phyloP scores from a whole-genome alignment of 2,888 invertebrate genomes.

The Aleiodes testaceus region DNA sequence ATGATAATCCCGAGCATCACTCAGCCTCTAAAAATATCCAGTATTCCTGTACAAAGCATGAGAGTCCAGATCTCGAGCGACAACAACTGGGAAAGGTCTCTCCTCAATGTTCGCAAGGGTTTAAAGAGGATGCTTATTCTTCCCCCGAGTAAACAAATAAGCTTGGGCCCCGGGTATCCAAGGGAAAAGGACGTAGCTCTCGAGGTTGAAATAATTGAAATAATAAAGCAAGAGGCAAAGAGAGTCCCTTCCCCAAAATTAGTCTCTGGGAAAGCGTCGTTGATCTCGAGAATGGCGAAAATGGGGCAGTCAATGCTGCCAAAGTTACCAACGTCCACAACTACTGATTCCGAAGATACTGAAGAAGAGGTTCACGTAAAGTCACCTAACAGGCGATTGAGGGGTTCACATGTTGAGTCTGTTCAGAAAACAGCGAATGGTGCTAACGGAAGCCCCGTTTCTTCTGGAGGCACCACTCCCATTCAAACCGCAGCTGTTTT shows the following conservation, averaged over 20 bases:
- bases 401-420: neutral
- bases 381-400: conserved; percentile 41
- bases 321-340: conserved; percentile 63
- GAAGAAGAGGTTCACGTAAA: conserved; percentile 59
- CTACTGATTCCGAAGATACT: conserved; percentile 74
- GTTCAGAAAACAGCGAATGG: neutral
- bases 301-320: conserved; percentile 76
- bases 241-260: conserved; percentile 41
- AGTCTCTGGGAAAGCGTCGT: conserved; percentile 70
- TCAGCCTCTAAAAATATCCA: conserved; percentile 59
- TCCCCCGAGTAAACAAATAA: conserved; percentile 65
- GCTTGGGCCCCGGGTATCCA: conserved; percentile 67
- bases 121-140: conserved; percentile 61
- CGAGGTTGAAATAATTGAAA: conserved; percentile 62
- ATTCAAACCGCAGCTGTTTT: neutral
- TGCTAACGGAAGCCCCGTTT: neutral
- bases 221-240: conserved; percentile 49
- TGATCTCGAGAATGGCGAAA: conserved; percentile 76
- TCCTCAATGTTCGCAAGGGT: conserved; percentile 57
- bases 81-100: conserved; percentile 65
- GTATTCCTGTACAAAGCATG: conserved; percentile 55
- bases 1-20: conserved; percentile 56
- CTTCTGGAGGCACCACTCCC: neutral
- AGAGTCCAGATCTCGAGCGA: conserved; percentile 61
- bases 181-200: conserved; percentile 62